Evolutionary conservation across 1,140 invertebrate genomes (phyloP).

Genomic region (Globodera rostochiensis): DNA sequence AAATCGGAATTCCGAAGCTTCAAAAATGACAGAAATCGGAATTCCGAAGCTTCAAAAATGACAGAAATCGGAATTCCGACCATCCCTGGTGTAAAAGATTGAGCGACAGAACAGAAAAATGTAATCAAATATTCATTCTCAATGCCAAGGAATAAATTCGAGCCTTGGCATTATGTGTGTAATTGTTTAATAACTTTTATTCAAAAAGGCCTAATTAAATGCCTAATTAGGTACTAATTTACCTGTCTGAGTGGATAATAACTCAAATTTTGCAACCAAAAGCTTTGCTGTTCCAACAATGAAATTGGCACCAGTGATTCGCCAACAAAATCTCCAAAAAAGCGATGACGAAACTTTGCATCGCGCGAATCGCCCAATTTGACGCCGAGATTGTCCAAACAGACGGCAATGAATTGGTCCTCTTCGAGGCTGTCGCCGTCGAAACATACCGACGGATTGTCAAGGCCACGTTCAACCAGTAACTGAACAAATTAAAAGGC

Average conservation of each 20-base stretch:
- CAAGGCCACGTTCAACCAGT: slow-evolving; percentile 67
- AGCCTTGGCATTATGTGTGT: background rate
- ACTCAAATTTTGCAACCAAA: slow-evolving; percentile 91
- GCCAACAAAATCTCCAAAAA: slow-evolving; percentile 26
- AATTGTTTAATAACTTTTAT: too few relatives aligned
- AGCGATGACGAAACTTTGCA: slow-evolving; percentile 74
- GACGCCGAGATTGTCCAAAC: slow-evolving; percentile 81
- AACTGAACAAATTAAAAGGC: background rate
- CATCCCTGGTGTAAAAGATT: too few relatives aligned
- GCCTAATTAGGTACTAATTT: slow-evolving; percentile 24
- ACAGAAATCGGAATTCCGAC: background rate
- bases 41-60: background rate
- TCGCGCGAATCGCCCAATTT: slow-evolving; percentile 82
- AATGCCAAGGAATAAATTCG: too few relatives aligned
- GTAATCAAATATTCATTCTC: too few relatives aligned
- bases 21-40: too few relatives aligned
- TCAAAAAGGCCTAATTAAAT: too few relatives aligned
- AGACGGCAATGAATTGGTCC: slow-evolving; percentile 88
- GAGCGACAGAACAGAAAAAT: too few relatives aligned
- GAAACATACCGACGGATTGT: slow-evolving; percentile 74
- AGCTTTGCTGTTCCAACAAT: slow-evolving; percentile 74
- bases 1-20: too few relatives aligned
- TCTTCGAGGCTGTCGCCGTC: slow-evolving; percentile 77
- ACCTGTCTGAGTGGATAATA: slow-evolving; percentile 84
- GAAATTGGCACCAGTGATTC: slow-evolving; percentile 70